phyloP scores from a whole-genome alignment of 2,888 invertebrate genomes.

The Cheilosia urbana region DNA sequence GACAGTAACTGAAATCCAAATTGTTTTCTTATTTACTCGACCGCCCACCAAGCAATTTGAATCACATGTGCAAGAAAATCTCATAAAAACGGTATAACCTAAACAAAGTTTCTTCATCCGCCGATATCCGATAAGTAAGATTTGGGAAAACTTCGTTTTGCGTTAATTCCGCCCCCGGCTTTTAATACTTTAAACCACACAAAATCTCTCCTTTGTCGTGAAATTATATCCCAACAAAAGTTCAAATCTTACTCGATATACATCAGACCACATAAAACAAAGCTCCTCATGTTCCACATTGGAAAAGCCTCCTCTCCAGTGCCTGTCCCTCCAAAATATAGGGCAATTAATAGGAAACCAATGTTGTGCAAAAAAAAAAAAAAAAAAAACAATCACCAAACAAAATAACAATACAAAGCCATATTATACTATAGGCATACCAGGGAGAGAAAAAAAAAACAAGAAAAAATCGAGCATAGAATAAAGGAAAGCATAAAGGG shows the following conservation, averaged over 20 bases:
- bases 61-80: background rate
- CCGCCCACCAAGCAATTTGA: background rate
- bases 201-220: slow-evolving; percentile 28
- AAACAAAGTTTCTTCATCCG: background rate
- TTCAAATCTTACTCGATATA: slow-evolving; percentile 50
- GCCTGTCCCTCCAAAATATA: slow-evolving; percentile 50
- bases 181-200: slow-evolving; percentile 32
- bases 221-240: slow-evolving; percentile 44
- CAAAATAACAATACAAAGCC: slow-evolving; percentile 63
- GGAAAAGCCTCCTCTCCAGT: slow-evolving; percentile 11
- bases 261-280: slow-evolving; percentile 44
- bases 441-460: background rate
- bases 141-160: slow-evolving; percentile 5
- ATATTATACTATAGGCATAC: slow-evolving; percentile 20
- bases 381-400: slow-evolving; percentile 61
- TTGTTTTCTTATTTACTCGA: background rate
- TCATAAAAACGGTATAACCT: background rate
- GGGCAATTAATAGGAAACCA: slow-evolving; percentile 75
- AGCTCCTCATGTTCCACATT: slow-evolving; percentile 39
- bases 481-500: slow-evolving; percentile 38
- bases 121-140: background rate
- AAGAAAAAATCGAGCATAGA: slow-evolving; percentile 4
- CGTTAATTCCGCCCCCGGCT: background rate
- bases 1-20: background rate
- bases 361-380: slow-evolving; percentile 67